Evolutionary conservation across 2,797 vertebrate species (phyloP), one percentile per base, ranked within the genome.

Genomic region (Sardinella longiceps): DNA sequence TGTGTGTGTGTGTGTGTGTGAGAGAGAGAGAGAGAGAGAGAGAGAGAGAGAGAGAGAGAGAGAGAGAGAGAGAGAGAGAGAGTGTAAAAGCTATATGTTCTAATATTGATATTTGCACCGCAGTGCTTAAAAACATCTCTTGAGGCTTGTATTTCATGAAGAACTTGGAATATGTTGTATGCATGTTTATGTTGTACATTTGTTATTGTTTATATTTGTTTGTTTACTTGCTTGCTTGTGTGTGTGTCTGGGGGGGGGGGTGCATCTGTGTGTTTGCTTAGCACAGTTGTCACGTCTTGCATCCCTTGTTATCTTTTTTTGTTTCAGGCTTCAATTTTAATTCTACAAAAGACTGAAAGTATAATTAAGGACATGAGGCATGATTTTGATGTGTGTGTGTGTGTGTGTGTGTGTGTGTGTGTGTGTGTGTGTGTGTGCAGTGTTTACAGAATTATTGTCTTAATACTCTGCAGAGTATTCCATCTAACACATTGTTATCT

Each of bases 331-430:
- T 10, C 5, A 10, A 48, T 20, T 14, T 50, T 14, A 50, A 50
- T 50, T 50, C 48, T 50, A 14, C 11, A 14, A 50, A 14, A 15
- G 2, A 50, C 43, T 50, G 48, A 2, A 1, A 14, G 14, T 20
- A 53, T 53, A 53, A 53, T 53, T 20, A 20, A 5, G 51, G 14
- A 15, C 9, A 51, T 51, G 50, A 51, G 7, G 20, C 20, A 53
- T n/a, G n/a, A n/a, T n/a, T n/a, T n/a, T n/a, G n/a, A n/a, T 53
- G 51, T 53, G 80, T 85, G 84, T 63, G 84, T 81, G 74, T 81
- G 82, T 43, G 56, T 25, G 56, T 66, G 63, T 82, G 80, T 74
- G 28, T 80, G 77, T 37, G 83, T 80, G 70, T 58, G 83, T 81
- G n/a, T 45, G 58, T 45, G n/a, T 85, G 39, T 63, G 80, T 18